Percentiles rank a stretch among this genome's conserved stretches.
These are phyloP conservation scores for Carcinoscorpius rotundicauda DNA, from an alignment of 1,140 invertebrate genomes.

Conservation along the genomic window DNA sequence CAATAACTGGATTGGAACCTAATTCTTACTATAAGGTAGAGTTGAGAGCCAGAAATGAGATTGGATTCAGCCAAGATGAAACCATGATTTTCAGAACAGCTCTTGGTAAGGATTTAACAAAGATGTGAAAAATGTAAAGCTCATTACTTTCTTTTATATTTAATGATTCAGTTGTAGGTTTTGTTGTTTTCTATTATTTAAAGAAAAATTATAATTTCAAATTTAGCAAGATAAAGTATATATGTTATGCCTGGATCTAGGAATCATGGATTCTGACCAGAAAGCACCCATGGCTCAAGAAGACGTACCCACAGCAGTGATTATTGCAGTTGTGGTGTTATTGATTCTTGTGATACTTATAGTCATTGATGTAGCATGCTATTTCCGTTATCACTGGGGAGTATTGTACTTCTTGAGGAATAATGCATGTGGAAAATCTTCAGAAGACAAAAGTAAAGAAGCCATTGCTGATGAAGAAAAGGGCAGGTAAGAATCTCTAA, in stretches of 20 bases:
- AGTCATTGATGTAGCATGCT: conserved; percentile 21
- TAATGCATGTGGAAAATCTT: conserved; percentile 18
- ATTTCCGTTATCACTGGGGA: conserved; percentile 22
- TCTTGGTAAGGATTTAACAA: conserved; percentile 41
- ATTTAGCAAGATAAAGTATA: no score
- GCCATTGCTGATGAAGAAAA: conserved; percentile 5
- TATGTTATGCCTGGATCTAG: no score
- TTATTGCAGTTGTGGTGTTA: conserved; percentile 19
- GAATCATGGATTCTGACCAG: not conserved
- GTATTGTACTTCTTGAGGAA: conserved; percentile 19
- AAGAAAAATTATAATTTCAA: no score
- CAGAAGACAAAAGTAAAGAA: conserved; percentile 17
- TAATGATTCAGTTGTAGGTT: no score
- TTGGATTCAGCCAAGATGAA: conserved; percentile 61
- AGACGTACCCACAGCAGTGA: conserved; percentile 16
- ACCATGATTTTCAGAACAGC: conserved; percentile 65
- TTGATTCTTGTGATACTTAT: conserved; percentile 19
- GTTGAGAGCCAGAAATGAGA: conserved; percentile 65
- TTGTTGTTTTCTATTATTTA: no score
- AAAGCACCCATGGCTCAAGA: conserved; percentile 4
- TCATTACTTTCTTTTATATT: no score
- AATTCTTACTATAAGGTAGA: conserved; percentile 70
- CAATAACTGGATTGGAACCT: conserved; percentile 40
- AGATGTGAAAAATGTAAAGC: no score
- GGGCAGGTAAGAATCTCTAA: no score